Percentiles rank a stretch among this genome's conserved stretches.
Conservation (phyloP, 2,797 vertebrate genomes). For the Halcyon smyrnensis region DNA sequence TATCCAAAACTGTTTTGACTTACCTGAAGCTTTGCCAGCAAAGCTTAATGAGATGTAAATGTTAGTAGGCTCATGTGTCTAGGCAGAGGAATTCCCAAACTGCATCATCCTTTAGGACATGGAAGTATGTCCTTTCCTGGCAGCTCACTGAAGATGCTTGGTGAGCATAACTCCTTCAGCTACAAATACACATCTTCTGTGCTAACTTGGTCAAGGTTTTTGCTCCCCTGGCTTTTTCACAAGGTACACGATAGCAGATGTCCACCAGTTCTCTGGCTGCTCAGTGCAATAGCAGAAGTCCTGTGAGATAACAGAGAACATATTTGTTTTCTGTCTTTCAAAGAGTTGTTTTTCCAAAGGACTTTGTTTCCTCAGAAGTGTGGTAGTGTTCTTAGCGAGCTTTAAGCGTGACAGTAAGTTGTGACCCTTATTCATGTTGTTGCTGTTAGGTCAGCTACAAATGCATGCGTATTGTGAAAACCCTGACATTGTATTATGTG, state of each 20-base stretch:
- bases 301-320: background rate
- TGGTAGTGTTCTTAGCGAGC: background rate
- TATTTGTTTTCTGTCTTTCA: background rate
- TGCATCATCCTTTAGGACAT: background rate
- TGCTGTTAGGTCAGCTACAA: constrained; percentile 90
- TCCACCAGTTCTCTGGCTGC: background rate
- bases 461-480: constrained; percentile 96
- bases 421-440: background rate
- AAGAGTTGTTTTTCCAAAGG: background rate
- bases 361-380: background rate
- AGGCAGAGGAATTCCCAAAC: background rate
- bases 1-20: background rate
- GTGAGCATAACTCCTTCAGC: background rate
- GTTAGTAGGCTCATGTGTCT: background rate
- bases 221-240: background rate
- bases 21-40: background rate
- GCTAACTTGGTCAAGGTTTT: background rate
- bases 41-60: background rate
- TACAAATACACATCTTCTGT: background rate
- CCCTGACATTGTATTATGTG: constrained; percentile 94
- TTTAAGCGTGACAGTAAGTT: background rate
- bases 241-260: background rate
- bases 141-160: background rate
- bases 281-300: background rate
- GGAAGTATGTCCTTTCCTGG: background rate